Percentiles rank a stretch among this genome's conserved stretches.
Evolutionary conservation across 2,888 invertebrate species (phyloP).

Genomic region (Argyresthia albistria): DNA sequence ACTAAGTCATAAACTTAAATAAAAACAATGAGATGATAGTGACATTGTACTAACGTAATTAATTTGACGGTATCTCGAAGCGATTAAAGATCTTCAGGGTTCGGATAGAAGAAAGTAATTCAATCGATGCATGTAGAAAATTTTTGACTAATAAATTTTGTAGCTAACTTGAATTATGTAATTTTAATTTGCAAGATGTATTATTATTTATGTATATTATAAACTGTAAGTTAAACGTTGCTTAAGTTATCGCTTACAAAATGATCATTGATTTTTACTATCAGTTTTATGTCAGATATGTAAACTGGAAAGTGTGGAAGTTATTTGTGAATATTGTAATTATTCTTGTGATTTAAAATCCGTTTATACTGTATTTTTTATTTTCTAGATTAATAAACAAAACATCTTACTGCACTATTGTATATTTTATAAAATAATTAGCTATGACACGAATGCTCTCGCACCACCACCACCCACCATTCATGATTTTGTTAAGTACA

Average conservation of each 20-base stretch:
- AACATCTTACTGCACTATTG: constrained; percentile 55
- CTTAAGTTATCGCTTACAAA: constrained; percentile 64
- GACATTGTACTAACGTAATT: constrained; percentile 15
- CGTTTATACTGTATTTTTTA: constrained; percentile 71
- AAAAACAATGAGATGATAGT: constrained; percentile 14
- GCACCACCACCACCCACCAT: background rate
- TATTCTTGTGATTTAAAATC: constrained; percentile 72
- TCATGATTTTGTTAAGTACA: too few relatives aligned
- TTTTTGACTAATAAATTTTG: constrained; percentile 61
- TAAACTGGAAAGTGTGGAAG: constrained; percentile 50
- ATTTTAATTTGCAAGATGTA: constrained; percentile 67
- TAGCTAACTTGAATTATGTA: constrained; percentile 70
- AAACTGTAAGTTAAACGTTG: constrained; percentile 67
- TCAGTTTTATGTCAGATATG: constrained; percentile 55
- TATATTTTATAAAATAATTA: too few relatives aligned
- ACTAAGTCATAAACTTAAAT: constrained; percentile 34
- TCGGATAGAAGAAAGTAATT: constrained; percentile 19
- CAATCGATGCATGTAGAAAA: constrained; percentile 47
- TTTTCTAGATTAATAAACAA: constrained; percentile 68
- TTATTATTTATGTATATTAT: constrained; percentile 68
- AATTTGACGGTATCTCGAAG: constrained; percentile 29
- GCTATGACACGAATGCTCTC: too few relatives aligned
- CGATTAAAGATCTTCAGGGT: constrained; percentile 22
- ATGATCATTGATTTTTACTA: constrained; percentile 57
- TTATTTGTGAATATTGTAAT: constrained; percentile 72